phyloP scores from a whole-genome alignment of 2,113 vertebrate species.

The Scopus umbretta region DNA sequence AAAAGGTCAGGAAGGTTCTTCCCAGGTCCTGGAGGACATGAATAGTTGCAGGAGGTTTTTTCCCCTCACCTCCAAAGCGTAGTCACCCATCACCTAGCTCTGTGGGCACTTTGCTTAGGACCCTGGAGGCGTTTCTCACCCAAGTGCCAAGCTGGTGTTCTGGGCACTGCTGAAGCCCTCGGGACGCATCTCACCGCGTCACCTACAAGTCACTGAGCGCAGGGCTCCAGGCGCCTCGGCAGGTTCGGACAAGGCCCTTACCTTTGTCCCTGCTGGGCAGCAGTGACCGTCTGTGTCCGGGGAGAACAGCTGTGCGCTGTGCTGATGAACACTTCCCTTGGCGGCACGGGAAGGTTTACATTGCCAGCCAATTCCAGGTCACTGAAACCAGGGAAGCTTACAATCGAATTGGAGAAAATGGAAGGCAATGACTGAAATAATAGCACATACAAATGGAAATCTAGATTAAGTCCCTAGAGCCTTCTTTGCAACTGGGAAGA shows the following conservation, averaged over 20 bases:
- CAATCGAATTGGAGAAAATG: neutral
- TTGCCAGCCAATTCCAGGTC: neutral
- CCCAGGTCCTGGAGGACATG: neutral
- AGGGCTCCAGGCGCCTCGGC: fast-evolving
- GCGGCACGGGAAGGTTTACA: too few species aligned
- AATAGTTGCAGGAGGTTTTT: neutral
- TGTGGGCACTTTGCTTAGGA: neutral
- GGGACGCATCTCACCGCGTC: fast-evolving
- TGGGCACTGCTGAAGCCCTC: neutral
- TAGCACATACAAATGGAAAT: neutral
- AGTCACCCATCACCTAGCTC: neutral
- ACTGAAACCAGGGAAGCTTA: neutral
- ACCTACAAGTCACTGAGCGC: neutral
- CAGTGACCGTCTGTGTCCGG: too few species aligned
- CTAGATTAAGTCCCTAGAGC: neutral
- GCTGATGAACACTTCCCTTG: neutral
- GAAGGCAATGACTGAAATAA: neutral
- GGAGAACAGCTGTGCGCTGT: neutral
- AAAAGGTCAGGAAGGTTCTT: neutral
- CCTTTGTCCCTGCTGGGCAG: neutral
- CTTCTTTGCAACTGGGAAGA: neutral
- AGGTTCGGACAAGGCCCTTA: fast-evolving
- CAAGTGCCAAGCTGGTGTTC: neutral
- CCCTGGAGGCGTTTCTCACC: neutral
- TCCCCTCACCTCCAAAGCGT: neutral